Conservation (phyloP, 2,113 vertebrate genomes). For the Tautogolabrus adspersus region DNA sequence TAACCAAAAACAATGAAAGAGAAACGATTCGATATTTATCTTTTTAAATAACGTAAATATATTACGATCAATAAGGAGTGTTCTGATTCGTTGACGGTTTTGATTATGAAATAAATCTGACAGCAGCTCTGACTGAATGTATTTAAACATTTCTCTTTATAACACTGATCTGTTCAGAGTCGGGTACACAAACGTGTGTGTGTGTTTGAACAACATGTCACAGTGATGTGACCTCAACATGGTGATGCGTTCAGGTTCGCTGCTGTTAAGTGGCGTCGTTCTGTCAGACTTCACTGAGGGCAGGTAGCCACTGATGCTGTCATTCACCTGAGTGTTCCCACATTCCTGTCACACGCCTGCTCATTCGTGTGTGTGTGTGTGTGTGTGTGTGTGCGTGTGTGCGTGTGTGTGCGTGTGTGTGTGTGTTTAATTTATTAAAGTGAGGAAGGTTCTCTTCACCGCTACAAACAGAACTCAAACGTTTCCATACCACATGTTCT, state of each 20-base stretch:
- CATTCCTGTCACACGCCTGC: conserved; percentile 69
- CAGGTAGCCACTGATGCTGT: conserved; percentile 81
- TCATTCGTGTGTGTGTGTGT: conserved; percentile 18
- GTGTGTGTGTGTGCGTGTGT: conserved; percentile 34
- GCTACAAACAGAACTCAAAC: too few relatives aligned
- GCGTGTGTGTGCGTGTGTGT: conserved; percentile 32
- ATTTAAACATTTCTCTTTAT: neutral
- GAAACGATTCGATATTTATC: too few relatives aligned
- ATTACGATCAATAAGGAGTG: too few relatives aligned
- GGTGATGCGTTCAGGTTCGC: conserved; percentile 49
- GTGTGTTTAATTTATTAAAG: conserved; percentile 10
- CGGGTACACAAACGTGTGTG: neutral
- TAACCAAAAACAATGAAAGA: too few relatives aligned
- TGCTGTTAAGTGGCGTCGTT: neutral
- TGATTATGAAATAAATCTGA: too few relatives aligned
- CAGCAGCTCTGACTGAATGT: too few relatives aligned
- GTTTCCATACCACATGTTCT: too few relatives aligned
- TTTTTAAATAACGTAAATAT: too few relatives aligned
- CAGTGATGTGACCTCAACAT: neutral
- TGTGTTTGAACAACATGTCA: neutral
- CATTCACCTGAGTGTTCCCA: conserved; percentile 73
- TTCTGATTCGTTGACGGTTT: too few relatives aligned
- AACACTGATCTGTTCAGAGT: neutral
- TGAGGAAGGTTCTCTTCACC: too few relatives aligned
- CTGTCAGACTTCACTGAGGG: conserved; percentile 48